Percentiles rank a stretch among this genome's conserved stretches.
Conservation (phyloP, 2,113 vertebrate species). For the Oxygymnocypris stewartii region DNA sequence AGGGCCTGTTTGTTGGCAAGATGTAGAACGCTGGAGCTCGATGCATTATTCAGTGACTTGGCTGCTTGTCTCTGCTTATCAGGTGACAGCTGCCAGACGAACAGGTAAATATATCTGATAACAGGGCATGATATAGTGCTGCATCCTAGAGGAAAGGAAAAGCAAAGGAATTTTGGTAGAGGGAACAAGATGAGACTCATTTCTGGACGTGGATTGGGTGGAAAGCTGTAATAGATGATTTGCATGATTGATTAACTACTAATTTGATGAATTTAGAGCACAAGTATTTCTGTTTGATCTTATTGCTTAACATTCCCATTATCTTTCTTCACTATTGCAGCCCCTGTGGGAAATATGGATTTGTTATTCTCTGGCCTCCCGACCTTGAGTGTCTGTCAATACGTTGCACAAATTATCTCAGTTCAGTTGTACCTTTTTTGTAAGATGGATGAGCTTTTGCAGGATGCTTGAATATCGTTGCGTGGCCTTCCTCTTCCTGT, state of each 20-base stretch:
- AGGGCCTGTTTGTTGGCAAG: slow-evolving; percentile 10
- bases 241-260: background rate
- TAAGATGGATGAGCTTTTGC: background rate
- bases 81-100: slow-evolving; percentile 39
- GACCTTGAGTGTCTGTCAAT: background rate
- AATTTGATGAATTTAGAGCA: background rate
- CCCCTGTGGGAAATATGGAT: slow-evolving; percentile 9
- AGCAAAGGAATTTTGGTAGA: background rate
- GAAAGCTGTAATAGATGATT: background rate
- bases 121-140: slow-evolving; percentile 10
- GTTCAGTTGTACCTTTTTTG: slow-evolving; percentile 34
- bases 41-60: slow-evolving; percentile 58
- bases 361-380: slow-evolving; percentile 26
- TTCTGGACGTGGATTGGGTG: background rate
- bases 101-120: slow-evolving; percentile 46
- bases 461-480: background rate
- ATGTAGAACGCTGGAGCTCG: slow-evolving; percentile 24
- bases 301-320: background rate
- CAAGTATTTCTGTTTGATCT: background rate
- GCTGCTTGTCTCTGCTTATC: slow-evolving; percentile 29
- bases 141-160: background rate
- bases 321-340: background rate
- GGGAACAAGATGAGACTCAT: background rate
- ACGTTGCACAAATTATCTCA: background rate
- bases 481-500: background rate